phyloP scores from a whole-genome alignment of 2,113 vertebrate genomes.

The Cepphus grylle region DNA sequence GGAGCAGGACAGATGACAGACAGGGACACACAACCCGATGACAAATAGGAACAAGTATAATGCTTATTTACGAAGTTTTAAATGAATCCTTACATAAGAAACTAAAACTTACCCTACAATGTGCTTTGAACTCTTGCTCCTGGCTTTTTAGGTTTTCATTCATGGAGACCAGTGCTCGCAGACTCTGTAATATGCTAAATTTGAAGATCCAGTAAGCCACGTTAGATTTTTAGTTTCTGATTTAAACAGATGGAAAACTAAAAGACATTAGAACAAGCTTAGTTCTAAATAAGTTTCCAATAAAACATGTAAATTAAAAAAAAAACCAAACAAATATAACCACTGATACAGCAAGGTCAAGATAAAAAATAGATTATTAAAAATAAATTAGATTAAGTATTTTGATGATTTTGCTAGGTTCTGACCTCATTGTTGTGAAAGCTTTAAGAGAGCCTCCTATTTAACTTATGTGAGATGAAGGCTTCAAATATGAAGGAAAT shows the following conservation, averaged over 20 bases:
- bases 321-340: neutral
- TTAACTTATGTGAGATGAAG: neutral
- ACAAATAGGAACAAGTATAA: neutral
- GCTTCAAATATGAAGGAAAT: neutral
- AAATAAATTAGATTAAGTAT: neutral
- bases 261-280: neutral
- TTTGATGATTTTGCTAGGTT: neutral
- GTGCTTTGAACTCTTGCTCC: constrained; percentile 91
- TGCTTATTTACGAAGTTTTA: neutral
- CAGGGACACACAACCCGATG: neutral
- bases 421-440: neutral
- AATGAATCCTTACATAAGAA: neutral
- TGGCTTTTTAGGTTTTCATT: constrained; percentile 93
- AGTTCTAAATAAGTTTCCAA: neutral
- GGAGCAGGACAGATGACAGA: neutral
- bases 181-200: constrained; percentile 84
- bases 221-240: constrained; percentile 4
- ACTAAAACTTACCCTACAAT: constrained; percentile 86
- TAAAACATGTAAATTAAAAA: neutral
- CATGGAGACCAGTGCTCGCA: constrained; percentile 88
- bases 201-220: neutral
- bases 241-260: neutral
- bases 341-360: neutral
- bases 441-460: neutral
- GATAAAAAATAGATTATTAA: neutral